Evolutionary conservation across 2,113 vertebrate species (phyloP).

Genomic region (Trematomus loennbergii): DNA sequence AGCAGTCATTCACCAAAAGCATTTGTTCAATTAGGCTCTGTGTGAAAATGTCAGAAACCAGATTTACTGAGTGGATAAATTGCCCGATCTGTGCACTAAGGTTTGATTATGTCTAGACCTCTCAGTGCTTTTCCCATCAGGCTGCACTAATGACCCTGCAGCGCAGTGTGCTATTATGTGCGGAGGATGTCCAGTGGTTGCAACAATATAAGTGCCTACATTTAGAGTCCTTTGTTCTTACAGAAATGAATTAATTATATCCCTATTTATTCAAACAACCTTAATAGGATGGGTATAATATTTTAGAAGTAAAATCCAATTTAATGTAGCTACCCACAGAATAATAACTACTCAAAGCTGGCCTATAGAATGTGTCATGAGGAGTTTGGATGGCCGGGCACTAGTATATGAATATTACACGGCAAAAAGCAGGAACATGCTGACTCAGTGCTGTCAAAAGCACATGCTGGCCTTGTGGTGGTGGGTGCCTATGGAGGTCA

Average conservation of each 20-base stretch:
- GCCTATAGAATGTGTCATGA: background rate
- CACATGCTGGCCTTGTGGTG: background rate
- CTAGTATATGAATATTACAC: background rate
- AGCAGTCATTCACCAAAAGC: background rate
- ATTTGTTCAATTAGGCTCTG: background rate
- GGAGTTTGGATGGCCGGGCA: too few relatives aligned
- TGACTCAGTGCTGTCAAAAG: background rate
- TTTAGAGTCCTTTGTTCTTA: background rate
- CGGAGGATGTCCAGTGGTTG: background rate
- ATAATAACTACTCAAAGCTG: background rate
- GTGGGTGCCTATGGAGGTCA: background rate
- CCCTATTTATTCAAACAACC: background rate
- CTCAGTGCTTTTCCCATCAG: slow-evolving; percentile 19
- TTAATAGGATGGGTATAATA: background rate
- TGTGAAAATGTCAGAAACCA: background rate
- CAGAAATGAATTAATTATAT: background rate
- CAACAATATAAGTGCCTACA: slow-evolving; percentile 1
- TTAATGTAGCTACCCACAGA: background rate
- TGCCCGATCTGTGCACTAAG: background rate
- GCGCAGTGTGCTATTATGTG: slow-evolving; percentile 5
- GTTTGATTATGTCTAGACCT: slow-evolving; percentile 12
- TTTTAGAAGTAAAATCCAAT: background rate
- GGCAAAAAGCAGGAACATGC: background rate
- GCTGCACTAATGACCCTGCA: slow-evolving; percentile 5
- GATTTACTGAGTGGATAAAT: background rate